phyloP scores from a whole-genome alignment of 2,888 invertebrate species.

The Celastrina argiolus region DNA sequence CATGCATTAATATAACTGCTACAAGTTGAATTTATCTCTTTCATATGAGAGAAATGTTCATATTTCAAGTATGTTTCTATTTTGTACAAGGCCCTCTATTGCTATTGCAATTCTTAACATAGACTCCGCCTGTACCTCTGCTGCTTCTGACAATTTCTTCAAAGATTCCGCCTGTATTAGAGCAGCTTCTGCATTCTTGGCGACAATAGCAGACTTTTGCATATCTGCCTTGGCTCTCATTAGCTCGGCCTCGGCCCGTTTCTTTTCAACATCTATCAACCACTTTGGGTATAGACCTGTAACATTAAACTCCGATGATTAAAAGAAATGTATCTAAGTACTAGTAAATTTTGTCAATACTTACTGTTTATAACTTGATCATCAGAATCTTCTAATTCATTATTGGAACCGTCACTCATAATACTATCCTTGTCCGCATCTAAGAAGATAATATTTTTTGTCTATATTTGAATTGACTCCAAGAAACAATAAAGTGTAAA shows the following conservation, averaged over 20 bases:
- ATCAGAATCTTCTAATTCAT: constrained; percentile 37
- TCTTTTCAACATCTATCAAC: constrained; percentile 59
- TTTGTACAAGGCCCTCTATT: constrained; percentile 42
- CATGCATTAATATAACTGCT: too few relatives aligned
- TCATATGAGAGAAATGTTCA: not conserved
- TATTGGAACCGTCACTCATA: constrained; percentile 44
- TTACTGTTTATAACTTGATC: constrained; percentile 47
- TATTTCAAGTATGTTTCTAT: constrained; percentile 31
- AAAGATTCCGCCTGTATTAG: constrained; percentile 53
- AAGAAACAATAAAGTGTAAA: not conserved
- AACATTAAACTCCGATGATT: too few relatives aligned
- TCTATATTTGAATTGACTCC: too few relatives aligned
- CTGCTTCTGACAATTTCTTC: constrained; percentile 51
- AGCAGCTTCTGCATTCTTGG: constrained; percentile 51
- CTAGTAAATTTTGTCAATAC: too few relatives aligned
- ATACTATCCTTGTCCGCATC: constrained; percentile 42
- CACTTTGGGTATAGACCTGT: constrained; percentile 58
- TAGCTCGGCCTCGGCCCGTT: constrained; percentile 55
- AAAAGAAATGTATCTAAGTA: too few relatives aligned
- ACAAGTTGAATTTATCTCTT: not conserved
- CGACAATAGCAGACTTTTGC: constrained; percentile 42
- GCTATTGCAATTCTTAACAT: constrained; percentile 48
- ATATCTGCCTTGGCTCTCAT: constrained; percentile 54
- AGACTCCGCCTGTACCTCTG: constrained; percentile 51
- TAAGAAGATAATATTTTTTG: constrained; percentile 26